phyloP scores from a whole-genome alignment of 2,113 vertebrate species.

The Monopterus albus region DNA sequence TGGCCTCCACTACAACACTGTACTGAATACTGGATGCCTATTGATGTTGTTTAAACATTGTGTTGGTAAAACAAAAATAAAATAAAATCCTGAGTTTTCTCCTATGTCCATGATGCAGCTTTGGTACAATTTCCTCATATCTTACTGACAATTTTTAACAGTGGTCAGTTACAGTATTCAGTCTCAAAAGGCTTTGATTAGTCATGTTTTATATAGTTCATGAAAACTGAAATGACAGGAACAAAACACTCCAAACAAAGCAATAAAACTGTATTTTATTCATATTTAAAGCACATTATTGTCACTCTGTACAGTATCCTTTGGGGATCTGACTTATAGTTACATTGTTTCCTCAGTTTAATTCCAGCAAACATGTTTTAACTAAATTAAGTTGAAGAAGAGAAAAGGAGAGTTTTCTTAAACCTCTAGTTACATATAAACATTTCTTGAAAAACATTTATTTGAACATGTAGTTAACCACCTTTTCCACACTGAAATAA shows the following conservation, averaged over 20 bases:
- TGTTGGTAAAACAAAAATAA: constrained; percentile 62
- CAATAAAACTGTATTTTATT: constrained; percentile 89
- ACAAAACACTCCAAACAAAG: constrained; percentile 91
- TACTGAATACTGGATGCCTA: too few relatives aligned
- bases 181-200: constrained; percentile 78
- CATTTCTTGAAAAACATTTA: too few relatives aligned
- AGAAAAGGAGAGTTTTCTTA: too few relatives aligned
- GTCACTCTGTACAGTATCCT: constrained; percentile 79
- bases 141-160: constrained; percentile 75
- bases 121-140: constrained; percentile 64
- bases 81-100: constrained; percentile 91
- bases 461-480: neutral
- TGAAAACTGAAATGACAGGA: constrained; percentile 84
- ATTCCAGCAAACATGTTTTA: neutral
- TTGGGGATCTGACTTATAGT: neutral
- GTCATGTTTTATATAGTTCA: constrained; percentile 78
- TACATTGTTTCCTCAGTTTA: too few relatives aligned
- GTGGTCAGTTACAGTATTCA: constrained; percentile 74
- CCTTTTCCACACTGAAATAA: neutral
- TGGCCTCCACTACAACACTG: too few relatives aligned
- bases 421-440: too few relatives aligned
- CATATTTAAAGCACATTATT: constrained; percentile 36
- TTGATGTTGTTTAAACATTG: too few relatives aligned
- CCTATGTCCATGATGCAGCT: constrained; percentile 56
- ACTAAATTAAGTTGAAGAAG: too few relatives aligned